These are phyloP conservation scores for Polia nebulosa DNA, from an alignment of 2,888 invertebrate species.

Conservation along the genomic window DNA sequence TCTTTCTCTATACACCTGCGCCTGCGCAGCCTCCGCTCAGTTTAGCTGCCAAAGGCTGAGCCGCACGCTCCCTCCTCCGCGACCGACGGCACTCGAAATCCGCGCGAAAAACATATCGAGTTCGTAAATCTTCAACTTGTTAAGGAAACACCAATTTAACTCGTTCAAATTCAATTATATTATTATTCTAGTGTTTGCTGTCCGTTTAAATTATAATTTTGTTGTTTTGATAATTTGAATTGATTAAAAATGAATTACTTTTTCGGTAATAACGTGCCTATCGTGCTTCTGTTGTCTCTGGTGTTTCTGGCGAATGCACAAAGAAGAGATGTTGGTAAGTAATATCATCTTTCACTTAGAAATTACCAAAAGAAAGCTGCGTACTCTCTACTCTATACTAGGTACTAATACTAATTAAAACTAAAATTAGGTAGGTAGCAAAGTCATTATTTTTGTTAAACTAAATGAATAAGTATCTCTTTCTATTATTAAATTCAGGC, in stretches of 20 bases:
- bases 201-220: conserved; percentile 6
- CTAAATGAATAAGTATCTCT: no score
- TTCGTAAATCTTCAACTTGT: conserved; percentile 28
- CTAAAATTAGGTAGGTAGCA: neutral
- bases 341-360: neutral
- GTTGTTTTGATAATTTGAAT: neutral
- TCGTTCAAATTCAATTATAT: conserved; percentile 46
- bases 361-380: conserved; percentile 7
- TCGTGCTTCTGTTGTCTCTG: conserved; percentile 85
- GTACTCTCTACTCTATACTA: neutral
- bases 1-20: conserved; percentile 80
- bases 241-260: conserved; percentile 79
- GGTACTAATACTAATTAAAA: neutral
- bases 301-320: conserved; percentile 87
- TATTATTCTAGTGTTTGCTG: conserved; percentile 25
- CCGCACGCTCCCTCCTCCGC: conserved; percentile 79
- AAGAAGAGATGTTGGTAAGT: conserved; percentile 87
- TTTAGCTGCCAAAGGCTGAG: conserved; percentile 82
- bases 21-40: conserved; percentile 78
- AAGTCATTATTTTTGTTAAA: no score
- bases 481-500: neutral
- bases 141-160: conserved; percentile 9
- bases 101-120: conserved; percentile 86
- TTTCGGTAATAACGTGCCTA: conserved; percentile 80
- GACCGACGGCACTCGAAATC: conserved; percentile 65